phyloP scores from a whole-genome alignment of 2,888 invertebrate species.

The Oscheius sp. region DNA sequence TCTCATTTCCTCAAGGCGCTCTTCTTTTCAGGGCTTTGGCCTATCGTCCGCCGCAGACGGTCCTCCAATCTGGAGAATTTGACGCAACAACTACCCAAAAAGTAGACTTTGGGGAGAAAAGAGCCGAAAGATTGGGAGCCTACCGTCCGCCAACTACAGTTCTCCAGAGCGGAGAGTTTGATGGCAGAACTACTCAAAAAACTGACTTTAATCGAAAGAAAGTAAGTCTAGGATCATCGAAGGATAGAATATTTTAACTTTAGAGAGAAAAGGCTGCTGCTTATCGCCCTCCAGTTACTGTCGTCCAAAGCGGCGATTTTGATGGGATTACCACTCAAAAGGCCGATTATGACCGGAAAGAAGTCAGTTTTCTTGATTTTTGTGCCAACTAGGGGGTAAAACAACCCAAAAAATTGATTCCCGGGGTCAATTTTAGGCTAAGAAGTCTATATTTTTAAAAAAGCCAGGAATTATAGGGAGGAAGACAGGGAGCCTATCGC shows the following conservation, averaged over 20 bases:
- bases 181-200: constrained; percentile 27
- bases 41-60: constrained; percentile 10
- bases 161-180: constrained; percentile 29
- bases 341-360: constrained; percentile 30
- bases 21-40: too few species aligned
- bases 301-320: constrained; percentile 22
- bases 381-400: background rate
- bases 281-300: constrained; percentile 13
- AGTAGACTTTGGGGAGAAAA: background rate
- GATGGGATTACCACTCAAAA: constrained; percentile 27
- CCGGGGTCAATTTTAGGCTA: too few species aligned
- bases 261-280: constrained; percentile 3
- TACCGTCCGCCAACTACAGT: constrained; percentile 12
- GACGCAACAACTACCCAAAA: constrained; percentile 28
- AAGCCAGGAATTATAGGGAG: too few species aligned
- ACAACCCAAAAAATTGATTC: too few species aligned
- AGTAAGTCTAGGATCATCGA: background rate
- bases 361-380: background rate
- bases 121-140: background rate
- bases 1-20: too few species aligned
- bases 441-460: too few species aligned
- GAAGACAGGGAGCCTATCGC: constrained; percentile 30
- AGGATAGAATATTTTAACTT: background rate
- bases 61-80: constrained; percentile 29
- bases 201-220: constrained; percentile 26